phyloP scores from a whole-genome alignment of 92 coral and sea anemone species.

The Ricordea florida region DNA sequence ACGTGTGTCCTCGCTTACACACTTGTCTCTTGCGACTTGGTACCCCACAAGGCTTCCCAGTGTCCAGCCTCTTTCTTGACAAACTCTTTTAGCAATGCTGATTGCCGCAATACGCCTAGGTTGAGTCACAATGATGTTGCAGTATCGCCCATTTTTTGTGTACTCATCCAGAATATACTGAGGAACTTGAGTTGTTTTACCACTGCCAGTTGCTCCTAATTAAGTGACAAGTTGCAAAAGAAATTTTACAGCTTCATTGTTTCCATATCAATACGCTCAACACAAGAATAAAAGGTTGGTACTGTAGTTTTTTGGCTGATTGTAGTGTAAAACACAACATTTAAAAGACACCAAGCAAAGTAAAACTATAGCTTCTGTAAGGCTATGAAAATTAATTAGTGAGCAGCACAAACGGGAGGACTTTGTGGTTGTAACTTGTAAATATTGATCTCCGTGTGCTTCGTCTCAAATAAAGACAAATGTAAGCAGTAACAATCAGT shows the following conservation, averaged over 20 bases:
- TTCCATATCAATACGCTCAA: too few relatives aligned
- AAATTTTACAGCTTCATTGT: neutral
- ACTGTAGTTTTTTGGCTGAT: too few relatives aligned
- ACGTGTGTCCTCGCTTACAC: slow-evolving; percentile 92
- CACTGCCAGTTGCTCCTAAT: slow-evolving; percentile 99
- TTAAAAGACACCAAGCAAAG: too few relatives aligned
- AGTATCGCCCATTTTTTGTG: slow-evolving; percentile 84
- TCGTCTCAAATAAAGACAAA: too few relatives aligned
- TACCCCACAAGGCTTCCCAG: slow-evolving; percentile 93
- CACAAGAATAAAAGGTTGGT: too few relatives aligned
- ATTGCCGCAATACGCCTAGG: slow-evolving; percentile 98
- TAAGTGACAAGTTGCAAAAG: neutral
- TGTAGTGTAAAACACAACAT: too few relatives aligned
- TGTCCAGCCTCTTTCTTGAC: slow-evolving; percentile 91
- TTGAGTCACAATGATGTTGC: slow-evolving; percentile 92
- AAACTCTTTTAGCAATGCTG: slow-evolving; percentile 95
- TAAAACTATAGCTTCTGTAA: too few relatives aligned
- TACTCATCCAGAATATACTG: slow-evolving; percentile 94
- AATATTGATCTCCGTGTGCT: too few relatives aligned
- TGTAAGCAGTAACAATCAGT: too few relatives aligned
- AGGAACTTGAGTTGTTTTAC: slow-evolving; percentile 98
- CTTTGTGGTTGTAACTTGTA: too few relatives aligned
- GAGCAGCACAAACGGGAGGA: too few relatives aligned
- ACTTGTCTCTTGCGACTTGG: slow-evolving; percentile 89
- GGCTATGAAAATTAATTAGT: too few relatives aligned